A percentile compares a stretch with the other conserved stretches of the same genome.
These are phyloP conservation scores for Pipistrellus pygmaeus DNA, from an alignment of 2,797 vertebrate genomes.

Conservation along the genomic window DNA sequence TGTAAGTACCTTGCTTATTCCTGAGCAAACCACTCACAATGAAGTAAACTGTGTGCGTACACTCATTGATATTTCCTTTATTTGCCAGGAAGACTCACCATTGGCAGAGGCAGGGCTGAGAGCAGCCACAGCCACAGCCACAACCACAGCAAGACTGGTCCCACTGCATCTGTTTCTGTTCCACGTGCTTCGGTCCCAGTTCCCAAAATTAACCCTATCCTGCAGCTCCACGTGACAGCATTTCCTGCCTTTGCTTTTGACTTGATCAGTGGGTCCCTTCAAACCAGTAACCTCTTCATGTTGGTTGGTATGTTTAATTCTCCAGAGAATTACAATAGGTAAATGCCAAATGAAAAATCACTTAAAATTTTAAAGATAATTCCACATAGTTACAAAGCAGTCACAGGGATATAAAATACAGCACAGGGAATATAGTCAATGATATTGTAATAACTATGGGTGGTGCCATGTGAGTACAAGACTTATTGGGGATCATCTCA, in stretches of 20 bases:
- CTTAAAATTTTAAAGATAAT: neutral
- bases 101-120: neutral
- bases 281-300: neutral
- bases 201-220: neutral
- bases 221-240: accelerated
- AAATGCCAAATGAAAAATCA: neutral
- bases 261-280: neutral
- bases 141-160: neutral
- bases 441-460: accelerated
- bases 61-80: neutral
- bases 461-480: neutral
- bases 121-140: too few relatives aligned
- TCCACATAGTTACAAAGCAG: neutral
- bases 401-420: neutral
- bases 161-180: neutral
- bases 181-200: accelerated
- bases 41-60: accelerated
- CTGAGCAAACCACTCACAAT: neutral
- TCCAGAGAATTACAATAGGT: neutral
- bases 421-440: neutral
- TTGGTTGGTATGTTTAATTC: neutral
- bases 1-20: neutral
- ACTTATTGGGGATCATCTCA: neutral
- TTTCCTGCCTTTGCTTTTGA: neutral
- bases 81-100: neutral